These are phyloP conservation scores for Brachymystax lenok DNA, from an alignment of 2,797 vertebrate genomes.

Conservation along the genomic window DNA sequence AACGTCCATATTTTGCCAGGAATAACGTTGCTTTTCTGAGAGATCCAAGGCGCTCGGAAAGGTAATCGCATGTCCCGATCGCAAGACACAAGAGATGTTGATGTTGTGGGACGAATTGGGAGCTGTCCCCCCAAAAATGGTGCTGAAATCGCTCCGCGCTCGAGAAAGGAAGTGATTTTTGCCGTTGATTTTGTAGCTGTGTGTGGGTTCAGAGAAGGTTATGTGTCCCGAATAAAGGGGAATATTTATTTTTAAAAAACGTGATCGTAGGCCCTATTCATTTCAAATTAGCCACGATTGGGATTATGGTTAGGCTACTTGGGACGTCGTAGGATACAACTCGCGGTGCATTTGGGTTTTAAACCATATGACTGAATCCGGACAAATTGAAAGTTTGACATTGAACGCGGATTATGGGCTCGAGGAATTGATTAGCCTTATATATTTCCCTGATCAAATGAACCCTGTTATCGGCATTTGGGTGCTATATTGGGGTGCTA, in stretches of 20 bases:
- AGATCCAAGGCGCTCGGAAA: constrained; percentile 23
- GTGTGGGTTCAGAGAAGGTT: constrained; percentile 55
- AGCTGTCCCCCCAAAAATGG: constrained; percentile 36
- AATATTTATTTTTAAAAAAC: constrained; percentile 13
- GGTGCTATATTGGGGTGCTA: neutral
- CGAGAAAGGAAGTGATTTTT: constrained; percentile 21
- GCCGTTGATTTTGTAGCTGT: constrained; percentile 2
- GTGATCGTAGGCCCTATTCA: constrained; percentile 3
- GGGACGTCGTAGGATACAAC: neutral
- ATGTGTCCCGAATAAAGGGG: constrained; percentile 31
- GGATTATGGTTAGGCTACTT: neutral
- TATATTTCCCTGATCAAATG: neutral
- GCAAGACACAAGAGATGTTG: constrained; percentile 9
- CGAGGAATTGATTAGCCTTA: neutral
- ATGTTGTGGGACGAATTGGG: constrained; percentile 51
- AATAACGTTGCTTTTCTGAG: constrained; percentile 3
- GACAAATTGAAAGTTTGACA: constrained; percentile 3
- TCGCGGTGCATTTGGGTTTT: neutral
- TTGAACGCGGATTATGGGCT: neutral
- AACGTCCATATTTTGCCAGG: constrained; percentile 3
- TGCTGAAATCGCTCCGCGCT: constrained; percentile 41
- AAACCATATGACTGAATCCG: constrained; percentile 4
- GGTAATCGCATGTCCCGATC: constrained; percentile 48
- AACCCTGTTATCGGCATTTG: neutral
- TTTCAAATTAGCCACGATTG: constrained; percentile 3